Percentiles rank a stretch among this genome's conserved stretches.
phyloP scores from a whole-genome alignment of 2,113 vertebrate genomes.

The Otocyon megalotis region DNA sequence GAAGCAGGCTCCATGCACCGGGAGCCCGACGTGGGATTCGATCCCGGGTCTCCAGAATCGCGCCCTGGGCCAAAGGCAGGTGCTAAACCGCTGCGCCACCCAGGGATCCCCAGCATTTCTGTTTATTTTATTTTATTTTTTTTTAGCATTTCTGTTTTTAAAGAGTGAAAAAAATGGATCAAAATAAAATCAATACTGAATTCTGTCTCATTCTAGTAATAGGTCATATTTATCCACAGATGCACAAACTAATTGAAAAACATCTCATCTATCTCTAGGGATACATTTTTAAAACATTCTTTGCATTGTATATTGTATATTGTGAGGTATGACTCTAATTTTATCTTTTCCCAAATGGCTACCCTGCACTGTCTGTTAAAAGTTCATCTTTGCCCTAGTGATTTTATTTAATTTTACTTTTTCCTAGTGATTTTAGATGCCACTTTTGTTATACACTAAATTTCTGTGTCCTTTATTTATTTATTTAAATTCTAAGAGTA shows the following conservation, averaged over 20 bases:
- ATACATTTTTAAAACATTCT: no score
- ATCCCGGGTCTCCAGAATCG: no score
- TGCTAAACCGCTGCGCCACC: no score
- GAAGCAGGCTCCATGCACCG: no score
- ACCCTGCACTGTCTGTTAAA: slow-evolving; percentile 40
- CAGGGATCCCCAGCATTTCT: no score
- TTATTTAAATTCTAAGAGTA: no score
- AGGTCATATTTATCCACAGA: slow-evolving; percentile 46
- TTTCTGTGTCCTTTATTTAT: background rate
- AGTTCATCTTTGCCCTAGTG: slow-evolving; percentile 5
- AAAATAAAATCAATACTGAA: background rate
- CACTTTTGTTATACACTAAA: slow-evolving; percentile 12
- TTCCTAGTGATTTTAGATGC: slow-evolving; percentile 23
- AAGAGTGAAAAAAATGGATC: background rate
- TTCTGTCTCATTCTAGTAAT: background rate
- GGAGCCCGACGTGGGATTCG: no score
- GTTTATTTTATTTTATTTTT: no score
- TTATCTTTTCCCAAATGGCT: slow-evolving; percentile 34
- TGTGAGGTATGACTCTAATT: slow-evolving; percentile 43
- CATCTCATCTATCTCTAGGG: background rate
- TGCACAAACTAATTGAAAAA: slow-evolving; percentile 34
- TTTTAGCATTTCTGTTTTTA: background rate
- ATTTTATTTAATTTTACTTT: slow-evolving; percentile 35
- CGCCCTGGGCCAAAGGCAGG: no score
- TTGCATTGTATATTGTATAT: background rate